phyloP scores from a whole-genome alignment of 2,888 invertebrate species.

The Callyntrura sp. region DNA sequence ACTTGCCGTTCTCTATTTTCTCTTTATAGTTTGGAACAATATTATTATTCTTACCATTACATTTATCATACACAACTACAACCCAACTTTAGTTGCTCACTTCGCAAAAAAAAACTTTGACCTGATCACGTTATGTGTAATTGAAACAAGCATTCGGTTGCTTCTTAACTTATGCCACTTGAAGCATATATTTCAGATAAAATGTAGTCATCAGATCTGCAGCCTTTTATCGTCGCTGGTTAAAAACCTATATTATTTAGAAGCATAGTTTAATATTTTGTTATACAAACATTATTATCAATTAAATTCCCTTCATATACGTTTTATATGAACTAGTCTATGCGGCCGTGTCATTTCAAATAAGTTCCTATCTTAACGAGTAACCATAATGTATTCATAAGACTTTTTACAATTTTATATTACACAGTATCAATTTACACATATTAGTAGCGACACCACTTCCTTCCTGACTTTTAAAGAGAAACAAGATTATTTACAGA shows the following conservation, averaged over 20 bases:
- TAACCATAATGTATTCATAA: conserved; percentile 8
- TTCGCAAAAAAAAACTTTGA: background rate
- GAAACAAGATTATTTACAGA: background rate
- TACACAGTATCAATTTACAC: conserved; percentile 48
- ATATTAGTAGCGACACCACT: background rate
- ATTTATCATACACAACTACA: background rate
- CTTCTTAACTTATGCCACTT: background rate
- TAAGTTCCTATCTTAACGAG: conserved; percentile 18
- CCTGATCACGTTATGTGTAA: background rate
- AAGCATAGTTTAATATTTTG: conserved; percentile 20
- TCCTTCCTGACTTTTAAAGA: background rate
- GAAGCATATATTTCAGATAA: conserved; percentile 5
- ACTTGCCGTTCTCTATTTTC: conserved; percentile 1
- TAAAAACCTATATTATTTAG: conserved; percentile 51
- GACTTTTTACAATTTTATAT: conserved; percentile 50
- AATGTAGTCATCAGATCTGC: conserved; percentile 66
- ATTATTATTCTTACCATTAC: background rate
- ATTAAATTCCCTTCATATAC: conserved; percentile 12
- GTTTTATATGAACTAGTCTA: conserved; percentile 52
- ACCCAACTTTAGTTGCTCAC: background rate
- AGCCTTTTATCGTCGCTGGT: conserved; percentile 65
- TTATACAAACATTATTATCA: conserved; percentile 32
- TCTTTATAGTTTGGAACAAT: conserved; percentile 4
- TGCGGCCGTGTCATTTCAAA: conserved; percentile 61
- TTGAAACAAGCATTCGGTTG: background rate